Percentiles rank a stretch among this genome's conserved stretches.
These are phyloP conservation scores for Procavia capensis DNA, from an alignment of 2,113 vertebrate genomes.

Conservation along the genomic window DNA sequence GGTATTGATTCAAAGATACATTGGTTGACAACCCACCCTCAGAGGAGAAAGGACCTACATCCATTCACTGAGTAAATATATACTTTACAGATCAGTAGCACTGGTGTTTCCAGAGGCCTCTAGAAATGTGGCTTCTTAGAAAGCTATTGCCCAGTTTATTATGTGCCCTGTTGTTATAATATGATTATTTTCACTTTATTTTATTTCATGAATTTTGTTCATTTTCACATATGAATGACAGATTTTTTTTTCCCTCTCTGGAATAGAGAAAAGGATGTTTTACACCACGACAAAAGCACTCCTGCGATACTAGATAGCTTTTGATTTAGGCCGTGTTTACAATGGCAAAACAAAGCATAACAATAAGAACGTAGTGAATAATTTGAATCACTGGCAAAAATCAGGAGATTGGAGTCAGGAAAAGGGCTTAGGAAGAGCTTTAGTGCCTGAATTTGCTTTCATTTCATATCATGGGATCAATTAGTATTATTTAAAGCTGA, in stretches of 20 bases:
- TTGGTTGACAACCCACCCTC: constrained; percentile 35
- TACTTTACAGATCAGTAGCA: not conserved
- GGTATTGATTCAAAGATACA: constrained; percentile 64
- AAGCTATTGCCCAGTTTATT: not conserved
- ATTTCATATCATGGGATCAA: not conserved
- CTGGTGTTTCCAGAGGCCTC: not conserved
- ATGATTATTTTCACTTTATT: not conserved
- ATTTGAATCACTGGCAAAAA: not conserved
- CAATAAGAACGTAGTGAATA: not conserved
- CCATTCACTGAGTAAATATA: constrained; percentile 51
- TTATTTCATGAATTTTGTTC: constrained; percentile 46
- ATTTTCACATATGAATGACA: not conserved
- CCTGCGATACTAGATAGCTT: not conserved
- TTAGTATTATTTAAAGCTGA: not conserved
- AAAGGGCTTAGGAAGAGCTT: not conserved
- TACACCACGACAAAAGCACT: not conserved
- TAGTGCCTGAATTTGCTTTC: not conserved
- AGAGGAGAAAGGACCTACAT: constrained; percentile 33
- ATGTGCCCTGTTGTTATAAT: not conserved
- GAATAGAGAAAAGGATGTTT: not conserved
- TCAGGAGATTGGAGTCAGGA: accelerated
- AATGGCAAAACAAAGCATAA: not conserved
- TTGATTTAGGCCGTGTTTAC: not conserved
- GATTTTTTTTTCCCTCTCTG: not conserved
- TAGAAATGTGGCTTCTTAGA: not conserved